Conservation (phyloP, 2,113 vertebrate genomes). For the Capreolus pygargus region DNA sequence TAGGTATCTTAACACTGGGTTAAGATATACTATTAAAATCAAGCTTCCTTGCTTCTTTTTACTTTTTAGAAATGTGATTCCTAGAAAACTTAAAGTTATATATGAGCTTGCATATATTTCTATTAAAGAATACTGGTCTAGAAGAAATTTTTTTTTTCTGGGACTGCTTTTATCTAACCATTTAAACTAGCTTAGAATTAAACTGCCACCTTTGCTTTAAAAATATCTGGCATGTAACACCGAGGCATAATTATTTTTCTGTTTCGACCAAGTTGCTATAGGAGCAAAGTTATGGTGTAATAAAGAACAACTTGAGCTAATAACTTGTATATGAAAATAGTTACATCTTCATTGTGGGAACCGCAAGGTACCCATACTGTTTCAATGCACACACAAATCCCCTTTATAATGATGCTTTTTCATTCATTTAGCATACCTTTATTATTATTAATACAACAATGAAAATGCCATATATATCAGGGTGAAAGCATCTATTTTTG, state of each 20-base stretch:
- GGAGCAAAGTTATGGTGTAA: slow-evolving; percentile 58
- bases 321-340: slow-evolving; percentile 62
- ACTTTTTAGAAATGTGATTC: neutral
- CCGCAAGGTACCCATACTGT: slow-evolving; percentile 18
- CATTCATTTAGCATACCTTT: slow-evolving; percentile 61
- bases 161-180: slow-evolving; percentile 23
- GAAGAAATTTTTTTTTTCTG: slow-evolving; percentile 2
- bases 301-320: slow-evolving; percentile 62
- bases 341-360: slow-evolving; percentile 60
- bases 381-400: slow-evolving; percentile 39
- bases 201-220: slow-evolving; percentile 47
- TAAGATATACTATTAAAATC: neutral
- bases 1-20: neutral
- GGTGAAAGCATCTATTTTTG: slow-evolving; percentile 64
- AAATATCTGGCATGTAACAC: slow-evolving; percentile 39
- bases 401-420: slow-evolving; percentile 56
- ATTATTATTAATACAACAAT: slow-evolving; percentile 68
- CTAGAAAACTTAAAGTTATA: neutral
- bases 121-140: neutral
- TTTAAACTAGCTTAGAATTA: slow-evolving; percentile 48
- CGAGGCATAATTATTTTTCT: slow-evolving; percentile 43
- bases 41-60: neutral
- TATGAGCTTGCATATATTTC: neutral
- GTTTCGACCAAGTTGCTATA: slow-evolving; percentile 5
- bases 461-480: slow-evolving; percentile 20